Percentiles rank a stretch among this genome's conserved stretches.
phyloP scores from a whole-genome alignment of 2,797 vertebrate species.

The Urosaurus nigricauda region DNA sequence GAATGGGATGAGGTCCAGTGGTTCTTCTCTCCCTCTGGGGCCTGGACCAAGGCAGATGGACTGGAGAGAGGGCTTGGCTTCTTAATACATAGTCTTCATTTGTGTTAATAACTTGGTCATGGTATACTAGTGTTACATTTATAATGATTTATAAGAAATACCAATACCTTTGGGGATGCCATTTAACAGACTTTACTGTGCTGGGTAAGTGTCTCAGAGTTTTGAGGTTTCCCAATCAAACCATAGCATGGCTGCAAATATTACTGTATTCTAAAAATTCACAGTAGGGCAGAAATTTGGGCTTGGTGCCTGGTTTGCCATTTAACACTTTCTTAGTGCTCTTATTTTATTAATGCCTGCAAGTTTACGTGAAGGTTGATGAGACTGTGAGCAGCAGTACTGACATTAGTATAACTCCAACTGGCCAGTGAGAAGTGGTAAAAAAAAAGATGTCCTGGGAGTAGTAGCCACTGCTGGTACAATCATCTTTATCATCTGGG shows the following conservation, averaged over 20 bases:
- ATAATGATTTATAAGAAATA: background rate
- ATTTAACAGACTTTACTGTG: too few relatives aligned
- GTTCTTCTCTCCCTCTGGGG: too few relatives aligned
- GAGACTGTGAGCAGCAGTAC: background rate
- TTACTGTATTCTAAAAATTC: too few relatives aligned
- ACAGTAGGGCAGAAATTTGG: background rate
- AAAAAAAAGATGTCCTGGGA: background rate
- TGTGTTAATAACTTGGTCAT: background rate
- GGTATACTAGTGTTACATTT: background rate
- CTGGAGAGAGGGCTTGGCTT: too few relatives aligned
- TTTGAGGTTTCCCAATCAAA: background rate
- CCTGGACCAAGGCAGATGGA: too few relatives aligned
- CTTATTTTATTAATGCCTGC: too few relatives aligned
- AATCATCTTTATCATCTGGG: background rate
- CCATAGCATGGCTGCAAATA: too few relatives aligned
- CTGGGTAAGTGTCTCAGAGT: background rate
- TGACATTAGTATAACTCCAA: background rate
- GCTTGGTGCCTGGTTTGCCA: background rate
- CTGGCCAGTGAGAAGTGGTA: background rate
- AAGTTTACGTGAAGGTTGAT: background rate
- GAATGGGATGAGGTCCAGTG: too few relatives aligned
- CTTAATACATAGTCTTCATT: background rate
- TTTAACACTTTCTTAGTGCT: background rate
- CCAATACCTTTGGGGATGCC: background rate
- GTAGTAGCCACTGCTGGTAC: background rate